Conservation (phyloP, 2,888 invertebrate genomes). For the Heliconius ethilla region DNA sequence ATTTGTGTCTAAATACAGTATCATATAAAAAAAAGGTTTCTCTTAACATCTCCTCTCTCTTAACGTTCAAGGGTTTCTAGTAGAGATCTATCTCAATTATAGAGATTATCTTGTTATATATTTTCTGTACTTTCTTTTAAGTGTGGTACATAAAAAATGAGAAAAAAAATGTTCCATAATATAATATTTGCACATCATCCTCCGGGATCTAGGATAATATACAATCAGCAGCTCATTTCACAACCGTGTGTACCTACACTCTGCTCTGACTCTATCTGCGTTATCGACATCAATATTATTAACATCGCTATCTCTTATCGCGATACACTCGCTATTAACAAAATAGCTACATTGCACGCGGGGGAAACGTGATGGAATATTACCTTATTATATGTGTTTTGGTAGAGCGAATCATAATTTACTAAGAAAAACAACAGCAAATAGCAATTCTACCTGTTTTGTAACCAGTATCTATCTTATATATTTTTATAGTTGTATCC, state of each 20-base stretch:
- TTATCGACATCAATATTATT: conserved; percentile 38
- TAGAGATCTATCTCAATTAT: no score
- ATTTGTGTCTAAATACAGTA: no score
- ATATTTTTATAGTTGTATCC: no score
- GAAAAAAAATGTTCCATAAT: not conserved
- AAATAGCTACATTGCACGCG: conserved; percentile 37
- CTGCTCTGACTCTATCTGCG: conserved; percentile 23
- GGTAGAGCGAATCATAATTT: not conserved
- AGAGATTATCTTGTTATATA: no score
- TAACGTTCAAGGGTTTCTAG: no score
- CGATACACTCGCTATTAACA: conserved; percentile 33
- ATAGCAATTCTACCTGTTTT: no score
- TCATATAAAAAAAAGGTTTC: no score
- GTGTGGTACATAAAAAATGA: no score
- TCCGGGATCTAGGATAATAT: not conserved
- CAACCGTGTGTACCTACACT: conserved; percentile 4
- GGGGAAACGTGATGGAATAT: conserved; percentile 38
- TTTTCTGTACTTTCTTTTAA: no score
- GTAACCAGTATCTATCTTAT: no score
- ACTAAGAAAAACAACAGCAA: not conserved
- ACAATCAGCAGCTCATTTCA: not conserved
- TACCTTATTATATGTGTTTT: conserved; percentile 1
- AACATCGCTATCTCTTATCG: conserved; percentile 37
- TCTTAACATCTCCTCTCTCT: no score
- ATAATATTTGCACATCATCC: not conserved